Conservation (phyloP, 2,888 invertebrate genomes). For the Leptura quadrifasciata region DNA sequence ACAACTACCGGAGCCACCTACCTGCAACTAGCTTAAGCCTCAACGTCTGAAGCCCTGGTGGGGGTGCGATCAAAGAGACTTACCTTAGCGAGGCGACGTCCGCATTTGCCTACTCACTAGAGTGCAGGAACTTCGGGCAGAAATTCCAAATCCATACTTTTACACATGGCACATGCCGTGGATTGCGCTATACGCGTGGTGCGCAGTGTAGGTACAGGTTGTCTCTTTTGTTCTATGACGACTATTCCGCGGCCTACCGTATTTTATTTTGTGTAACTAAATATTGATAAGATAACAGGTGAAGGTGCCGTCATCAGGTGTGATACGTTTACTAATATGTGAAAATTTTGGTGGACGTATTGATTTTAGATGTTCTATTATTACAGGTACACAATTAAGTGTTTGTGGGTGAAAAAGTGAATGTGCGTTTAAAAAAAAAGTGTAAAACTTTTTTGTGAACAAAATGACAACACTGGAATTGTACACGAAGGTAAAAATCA, state of each 20-base stretch:
- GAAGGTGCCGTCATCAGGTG: conserved; percentile 31
- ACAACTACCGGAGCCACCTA: background rate
- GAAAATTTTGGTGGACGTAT: conserved; percentile 2
- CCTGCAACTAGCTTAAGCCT: background rate
- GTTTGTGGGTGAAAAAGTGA: conserved; percentile 28
- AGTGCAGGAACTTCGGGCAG: background rate
- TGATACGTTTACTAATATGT: conserved; percentile 9
- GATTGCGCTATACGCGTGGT: conserved; percentile 56
- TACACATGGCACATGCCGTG: conserved; percentile 63
- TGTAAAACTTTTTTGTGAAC: conserved; percentile 25
- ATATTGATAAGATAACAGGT: conserved; percentile 57
- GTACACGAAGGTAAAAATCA: conserved; percentile 68
- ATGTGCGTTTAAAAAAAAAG: conserved; percentile 20
- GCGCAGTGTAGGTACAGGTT: conserved; percentile 50
- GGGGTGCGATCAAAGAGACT: background rate
- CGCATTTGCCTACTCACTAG: conserved; percentile 32
- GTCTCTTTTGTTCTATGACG: conserved; percentile 36
- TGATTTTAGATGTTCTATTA: conserved; percentile 27
- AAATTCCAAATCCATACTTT: conserved; percentile 66
- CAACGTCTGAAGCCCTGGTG: background rate
- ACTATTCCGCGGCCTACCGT: conserved; percentile 35
- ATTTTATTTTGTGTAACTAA: conserved; percentile 42
- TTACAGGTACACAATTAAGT: conserved; percentile 11
- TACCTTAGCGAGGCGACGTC: background rate
- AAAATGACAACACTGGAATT: conserved; percentile 69